Percentiles rank a stretch among this genome's conserved stretches.
These are phyloP conservation scores for Galaxias olidus DNA, from an alignment of 2,797 vertebrate genomes.

Conservation along the genomic window DNA sequence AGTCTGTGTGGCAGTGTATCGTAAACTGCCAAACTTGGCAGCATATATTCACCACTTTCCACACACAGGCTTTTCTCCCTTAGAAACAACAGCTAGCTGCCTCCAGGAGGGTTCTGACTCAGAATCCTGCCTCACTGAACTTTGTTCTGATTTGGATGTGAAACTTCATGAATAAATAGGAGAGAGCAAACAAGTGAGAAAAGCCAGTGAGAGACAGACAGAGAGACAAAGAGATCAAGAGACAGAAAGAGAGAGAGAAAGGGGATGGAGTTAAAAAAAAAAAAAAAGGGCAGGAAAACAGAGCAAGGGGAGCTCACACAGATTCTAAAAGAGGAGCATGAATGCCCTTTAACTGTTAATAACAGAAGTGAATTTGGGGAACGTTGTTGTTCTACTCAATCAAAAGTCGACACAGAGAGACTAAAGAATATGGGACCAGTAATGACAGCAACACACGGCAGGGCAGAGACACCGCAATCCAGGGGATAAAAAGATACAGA, in stretches of 20 bases:
- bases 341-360: too few relatives aligned
- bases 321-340: too few relatives aligned
- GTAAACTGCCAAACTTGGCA: slow-evolving; percentile 33
- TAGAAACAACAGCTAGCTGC: slow-evolving; percentile 43
- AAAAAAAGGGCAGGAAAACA: too few relatives aligned
- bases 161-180: slow-evolving; percentile 24
- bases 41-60: slow-evolving; percentile 50
- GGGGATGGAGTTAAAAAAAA: too few relatives aligned
- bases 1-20: slow-evolving; percentile 19
- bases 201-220: neutral
- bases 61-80: slow-evolving; percentile 39
- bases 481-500: too few relatives aligned
- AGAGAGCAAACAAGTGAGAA: slow-evolving; percentile 1
- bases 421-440: too few relatives aligned
- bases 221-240: neutral
- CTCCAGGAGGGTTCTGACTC: slow-evolving; percentile 33
- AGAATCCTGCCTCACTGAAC: slow-evolving; percentile 43
- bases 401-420: too few relatives aligned
- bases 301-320: too few relatives aligned
- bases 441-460: too few relatives aligned
- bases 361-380: too few relatives aligned
- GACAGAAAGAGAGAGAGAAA: neutral
- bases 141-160: slow-evolving; percentile 39
- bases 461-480: too few relatives aligned
- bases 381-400: too few relatives aligned